Percentiles rank a stretch among this genome's conserved stretches.
phyloP scores from a whole-genome alignment of 2,113 vertebrate genomes.

The Corvus hawaiiensis region DNA sequence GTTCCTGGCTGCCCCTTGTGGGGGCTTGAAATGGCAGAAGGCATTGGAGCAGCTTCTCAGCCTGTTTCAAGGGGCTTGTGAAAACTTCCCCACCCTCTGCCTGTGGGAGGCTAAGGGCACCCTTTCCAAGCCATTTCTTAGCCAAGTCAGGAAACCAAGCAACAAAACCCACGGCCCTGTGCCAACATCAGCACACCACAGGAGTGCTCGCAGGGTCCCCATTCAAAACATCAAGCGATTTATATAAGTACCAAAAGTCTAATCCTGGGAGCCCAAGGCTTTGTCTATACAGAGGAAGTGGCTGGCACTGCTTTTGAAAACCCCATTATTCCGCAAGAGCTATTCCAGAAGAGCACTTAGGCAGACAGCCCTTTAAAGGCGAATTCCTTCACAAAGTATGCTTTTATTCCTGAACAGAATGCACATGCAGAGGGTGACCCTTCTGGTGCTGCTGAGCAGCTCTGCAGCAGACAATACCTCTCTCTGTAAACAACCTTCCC shows the following conservation, averaged over 20 bases:
- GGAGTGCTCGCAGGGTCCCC: rapidly evolving
- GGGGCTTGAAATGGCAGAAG: neutral
- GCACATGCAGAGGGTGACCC: neutral
- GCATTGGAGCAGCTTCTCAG: neutral
- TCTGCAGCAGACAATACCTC: neutral
- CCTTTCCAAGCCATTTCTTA: neutral
- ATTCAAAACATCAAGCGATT: rapidly evolving
- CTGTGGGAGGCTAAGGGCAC: neutral
- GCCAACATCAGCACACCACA: neutral
- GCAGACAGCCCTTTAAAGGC: neutral
- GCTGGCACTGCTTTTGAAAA: constrained; percentile 1
- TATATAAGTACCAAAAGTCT: neutral
- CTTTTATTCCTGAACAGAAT: neutral
- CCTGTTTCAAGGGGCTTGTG: neutral
- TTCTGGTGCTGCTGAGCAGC: neutral
- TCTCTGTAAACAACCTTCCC: neutral
- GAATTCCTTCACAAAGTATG: neutral
- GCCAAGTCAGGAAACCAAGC: neutral
- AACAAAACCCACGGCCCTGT: neutral
- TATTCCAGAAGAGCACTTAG: constrained; percentile 13
- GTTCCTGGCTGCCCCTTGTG: neutral
- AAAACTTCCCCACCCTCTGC: neutral
- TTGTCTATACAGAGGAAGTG: neutral
- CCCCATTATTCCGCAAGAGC: neutral
- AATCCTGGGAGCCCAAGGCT: neutral